Percentiles rank a stretch among this genome's conserved stretches.
Evolutionary conservation across 2,888 invertebrate genomes (phyloP).

Genomic region (Pseudococcus jackbeardsleyi): DNA sequence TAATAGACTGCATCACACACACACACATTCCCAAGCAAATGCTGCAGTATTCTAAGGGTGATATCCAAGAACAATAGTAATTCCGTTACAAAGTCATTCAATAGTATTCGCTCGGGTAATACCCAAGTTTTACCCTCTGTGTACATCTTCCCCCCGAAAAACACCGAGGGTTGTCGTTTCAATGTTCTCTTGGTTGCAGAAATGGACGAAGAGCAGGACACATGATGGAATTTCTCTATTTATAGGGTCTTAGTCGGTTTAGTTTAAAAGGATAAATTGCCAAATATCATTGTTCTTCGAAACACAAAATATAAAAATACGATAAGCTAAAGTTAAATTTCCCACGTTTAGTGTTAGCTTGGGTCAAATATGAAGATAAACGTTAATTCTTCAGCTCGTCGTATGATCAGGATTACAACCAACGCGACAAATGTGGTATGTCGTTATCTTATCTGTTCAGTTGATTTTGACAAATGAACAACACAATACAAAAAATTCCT

Average conservation of each 20-base stretch:
- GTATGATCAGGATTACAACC: no score
- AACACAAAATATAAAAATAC: neutral
- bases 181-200: neutral
- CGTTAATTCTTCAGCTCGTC: no score
- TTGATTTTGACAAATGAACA: no score
- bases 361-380: no score
- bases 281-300: neutral
- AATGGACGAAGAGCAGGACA: neutral
- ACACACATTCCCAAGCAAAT: conserved; percentile 54
- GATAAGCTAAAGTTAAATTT: no score
- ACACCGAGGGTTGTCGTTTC: neutral
- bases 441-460: no score
- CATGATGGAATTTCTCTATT: neutral
- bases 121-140: neutral
- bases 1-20: conserved; percentile 39
- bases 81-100: conserved; percentile 62
- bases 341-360: no score
- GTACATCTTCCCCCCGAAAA: neutral
- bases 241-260: neutral
- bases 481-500: no score
- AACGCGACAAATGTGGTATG: no score
- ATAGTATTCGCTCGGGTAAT: conserved; percentile 13
- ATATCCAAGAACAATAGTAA: conserved; percentile 57
- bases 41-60: conserved; percentile 13
- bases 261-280: neutral